Base-by-base conservation (phyloP, 1,140 invertebrate species). In the Saxidomus purpurata region DNA sequence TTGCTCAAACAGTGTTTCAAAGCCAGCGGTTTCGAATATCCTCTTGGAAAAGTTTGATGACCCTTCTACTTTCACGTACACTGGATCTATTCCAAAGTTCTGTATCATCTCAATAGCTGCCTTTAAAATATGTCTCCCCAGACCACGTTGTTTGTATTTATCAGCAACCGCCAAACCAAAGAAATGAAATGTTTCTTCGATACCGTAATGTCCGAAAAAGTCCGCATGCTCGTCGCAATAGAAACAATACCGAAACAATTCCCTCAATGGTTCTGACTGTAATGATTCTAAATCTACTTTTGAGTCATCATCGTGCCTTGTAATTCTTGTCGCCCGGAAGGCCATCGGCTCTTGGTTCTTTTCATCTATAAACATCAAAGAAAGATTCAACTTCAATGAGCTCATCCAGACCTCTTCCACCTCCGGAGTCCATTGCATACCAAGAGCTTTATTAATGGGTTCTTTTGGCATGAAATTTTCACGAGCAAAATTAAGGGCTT, bases 1-100 rank as follows among this genome's bases (percentile, higher is more conserved):
- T 25, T 6, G 25, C 25, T 85, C 83, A 74, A 49, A 55, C 31
- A 85, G n/a, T 28, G 80, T 55, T 67, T 81, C 80, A 55, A 83
- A n/a, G 36, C 89, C 49, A 40, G 85, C 17, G 19, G 49, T 36
- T 19, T 63, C 38, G 52, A 49, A 55, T 31, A 43, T 47, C 38
- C 63, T 28, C 89, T 87, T 36, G 0, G 76, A 71, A n/a, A 59
- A 80, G 38, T 76, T 74, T 1, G 80, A 61, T 19, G 52, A 34
- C 22, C 38, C 55, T 28, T 71, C 76, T 15, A 38, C 86, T 69
- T 61, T 87, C 0, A 77, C 28, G 59, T 36, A 59, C 36, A 63
- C 55, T 0, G 28, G 71, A 25, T 49, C 25, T 9, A 77, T 28
- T 19, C 36, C 52, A 28, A 76, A 47, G 40, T 83, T n/a, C 1